These are phyloP conservation scores for Ctenomys sociabilis DNA, from an alignment of 2,113 vertebrate species.

Conservation along the genomic window DNA sequence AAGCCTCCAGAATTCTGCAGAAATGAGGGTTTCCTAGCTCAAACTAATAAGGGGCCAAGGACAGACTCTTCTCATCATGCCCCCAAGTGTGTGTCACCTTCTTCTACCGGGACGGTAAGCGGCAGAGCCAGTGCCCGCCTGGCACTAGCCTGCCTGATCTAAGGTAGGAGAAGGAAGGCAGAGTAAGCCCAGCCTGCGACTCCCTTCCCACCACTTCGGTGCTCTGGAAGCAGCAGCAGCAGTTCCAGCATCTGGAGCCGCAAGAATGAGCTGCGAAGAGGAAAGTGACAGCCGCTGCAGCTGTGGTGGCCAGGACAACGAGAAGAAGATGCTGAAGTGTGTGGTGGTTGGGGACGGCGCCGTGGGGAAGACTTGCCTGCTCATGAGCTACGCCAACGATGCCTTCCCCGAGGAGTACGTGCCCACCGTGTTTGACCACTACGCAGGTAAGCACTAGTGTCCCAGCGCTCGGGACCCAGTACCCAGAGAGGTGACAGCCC, in stretches of 20 bases:
- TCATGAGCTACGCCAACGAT: slow-evolving; percentile 92
- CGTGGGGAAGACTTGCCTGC: slow-evolving; percentile 90
- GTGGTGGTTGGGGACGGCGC: slow-evolving; percentile 91
- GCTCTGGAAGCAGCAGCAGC: slow-evolving; percentile 64
- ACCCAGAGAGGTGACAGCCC: background rate
- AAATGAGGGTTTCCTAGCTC: slow-evolving; percentile 85
- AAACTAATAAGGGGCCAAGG: slow-evolving; percentile 21
- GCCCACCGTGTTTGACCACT: slow-evolving; percentile 91
- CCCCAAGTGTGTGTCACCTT: slow-evolving; percentile 62
- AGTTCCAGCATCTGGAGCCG: slow-evolving; percentile 43
- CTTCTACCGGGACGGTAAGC: slow-evolving; percentile 79
- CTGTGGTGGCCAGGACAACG: slow-evolving; percentile 60
- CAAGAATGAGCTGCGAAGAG: slow-evolving; percentile 85
- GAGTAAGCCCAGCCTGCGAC: slow-evolving; percentile 76
- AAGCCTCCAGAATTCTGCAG: slow-evolving; percentile 73
- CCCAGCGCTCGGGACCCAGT: accelerated
- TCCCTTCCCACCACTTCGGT: slow-evolving; percentile 76
- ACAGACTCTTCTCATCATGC: slow-evolving; percentile 23
- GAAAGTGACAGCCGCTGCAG: slow-evolving; percentile 78
- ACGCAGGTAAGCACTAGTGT: slow-evolving; percentile 87
- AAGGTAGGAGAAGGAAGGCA: slow-evolving; percentile 61
- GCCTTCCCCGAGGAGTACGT: slow-evolving; percentile 91
- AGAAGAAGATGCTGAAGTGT: slow-evolving; percentile 89
- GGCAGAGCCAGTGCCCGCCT: background rate
- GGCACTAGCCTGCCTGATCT: background rate